A percentile compares a stretch with the other conserved stretches of the same genome.
Conservation (phyloP, 2,888 invertebrate species). For the Aspidiotus destructor region DNA sequence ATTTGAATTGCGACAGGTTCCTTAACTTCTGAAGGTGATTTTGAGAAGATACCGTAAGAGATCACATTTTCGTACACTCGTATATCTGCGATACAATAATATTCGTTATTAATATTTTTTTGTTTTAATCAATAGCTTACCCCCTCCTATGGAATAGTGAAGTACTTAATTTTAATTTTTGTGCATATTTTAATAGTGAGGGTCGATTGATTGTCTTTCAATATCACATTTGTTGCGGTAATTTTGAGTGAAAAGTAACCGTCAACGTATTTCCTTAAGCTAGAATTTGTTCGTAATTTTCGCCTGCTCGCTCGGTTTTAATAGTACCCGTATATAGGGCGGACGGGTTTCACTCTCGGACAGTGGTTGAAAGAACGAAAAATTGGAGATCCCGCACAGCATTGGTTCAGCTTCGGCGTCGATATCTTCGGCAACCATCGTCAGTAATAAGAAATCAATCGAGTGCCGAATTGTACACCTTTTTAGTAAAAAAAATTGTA, state of each 20-base stretch:
- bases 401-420: slow-evolving; percentile 59
- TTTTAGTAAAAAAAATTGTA: neutral
- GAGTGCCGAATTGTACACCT: slow-evolving; percentile 63
- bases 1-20: slow-evolving; percentile 50
- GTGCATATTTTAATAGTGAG: slow-evolving; percentile 44
- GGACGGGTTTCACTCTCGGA: slow-evolving; percentile 10
- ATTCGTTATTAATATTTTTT: neutral
- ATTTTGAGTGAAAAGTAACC: slow-evolving; percentile 50
- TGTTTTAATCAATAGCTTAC: neutral
- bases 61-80: slow-evolving; percentile 61
- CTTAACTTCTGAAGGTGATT: slow-evolving; percentile 53
- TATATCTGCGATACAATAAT: slow-evolving; percentile 48
- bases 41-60: slow-evolving; percentile 58
- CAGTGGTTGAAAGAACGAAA: slow-evolving; percentile 47
- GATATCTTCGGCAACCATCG: slow-evolving; percentile 55
- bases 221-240: slow-evolving; percentile 38
- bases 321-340: slow-evolving; percentile 45
- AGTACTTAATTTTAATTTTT: no score
- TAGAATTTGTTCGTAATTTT: slow-evolving; percentile 55
- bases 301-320: slow-evolving; percentile 44
- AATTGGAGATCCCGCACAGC: slow-evolving; percentile 52
- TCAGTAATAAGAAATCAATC: slow-evolving; percentile 58
- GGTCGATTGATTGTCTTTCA: slow-evolving; percentile 39
- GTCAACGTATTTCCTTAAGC: slow-evolving; percentile 56
- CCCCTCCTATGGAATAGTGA: neutral